Evolutionary conservation across 2,113 vertebrate species (phyloP).

Genomic region (Scartelaos histophorus): DNA sequence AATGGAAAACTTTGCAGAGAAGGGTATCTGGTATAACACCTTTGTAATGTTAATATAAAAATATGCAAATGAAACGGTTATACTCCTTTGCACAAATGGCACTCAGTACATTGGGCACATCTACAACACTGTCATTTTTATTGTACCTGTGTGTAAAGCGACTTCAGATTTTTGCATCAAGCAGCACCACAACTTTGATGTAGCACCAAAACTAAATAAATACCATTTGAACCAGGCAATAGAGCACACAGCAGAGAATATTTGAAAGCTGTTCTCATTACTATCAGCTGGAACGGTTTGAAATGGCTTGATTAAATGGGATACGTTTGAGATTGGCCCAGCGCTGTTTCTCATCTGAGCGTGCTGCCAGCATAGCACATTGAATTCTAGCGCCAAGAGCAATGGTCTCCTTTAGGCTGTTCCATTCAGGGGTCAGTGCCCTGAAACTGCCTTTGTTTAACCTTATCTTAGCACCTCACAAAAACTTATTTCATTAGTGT

Average conservation of each 20-base stretch:
- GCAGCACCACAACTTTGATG: conserved; percentile 4
- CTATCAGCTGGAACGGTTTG: conserved; percentile 52
- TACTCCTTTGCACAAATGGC: background rate
- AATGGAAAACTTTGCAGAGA: background rate
- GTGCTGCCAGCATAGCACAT: conserved; percentile 29
- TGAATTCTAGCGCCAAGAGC: conserved; percentile 38
- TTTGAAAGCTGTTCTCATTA: conserved; percentile 42
- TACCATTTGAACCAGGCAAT: conserved; percentile 28
- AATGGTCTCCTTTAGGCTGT: conserved; percentile 13
- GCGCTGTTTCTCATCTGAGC: conserved; percentile 33
- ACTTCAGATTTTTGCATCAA: conserved; percentile 29
- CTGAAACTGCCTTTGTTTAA: conserved; percentile 14
- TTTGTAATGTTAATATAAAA: background rate
- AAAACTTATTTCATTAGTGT: background rate
- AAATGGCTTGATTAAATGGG: conserved; percentile 62
- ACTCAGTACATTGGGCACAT: background rate
- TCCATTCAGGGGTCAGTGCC: conserved; percentile 20
- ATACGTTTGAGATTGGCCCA: conserved; percentile 46
- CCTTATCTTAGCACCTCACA: background rate
- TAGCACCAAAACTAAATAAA: conserved; percentile 34
- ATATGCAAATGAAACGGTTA: background rate
- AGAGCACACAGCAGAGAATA: conserved; percentile 24
- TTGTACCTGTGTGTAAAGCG: conserved; percentile 8
- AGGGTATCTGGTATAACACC: background rate
- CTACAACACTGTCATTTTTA: background rate